phyloP scores from a whole-genome alignment of 2,113 vertebrate genomes.

The Clarias macrocephalus region DNA sequence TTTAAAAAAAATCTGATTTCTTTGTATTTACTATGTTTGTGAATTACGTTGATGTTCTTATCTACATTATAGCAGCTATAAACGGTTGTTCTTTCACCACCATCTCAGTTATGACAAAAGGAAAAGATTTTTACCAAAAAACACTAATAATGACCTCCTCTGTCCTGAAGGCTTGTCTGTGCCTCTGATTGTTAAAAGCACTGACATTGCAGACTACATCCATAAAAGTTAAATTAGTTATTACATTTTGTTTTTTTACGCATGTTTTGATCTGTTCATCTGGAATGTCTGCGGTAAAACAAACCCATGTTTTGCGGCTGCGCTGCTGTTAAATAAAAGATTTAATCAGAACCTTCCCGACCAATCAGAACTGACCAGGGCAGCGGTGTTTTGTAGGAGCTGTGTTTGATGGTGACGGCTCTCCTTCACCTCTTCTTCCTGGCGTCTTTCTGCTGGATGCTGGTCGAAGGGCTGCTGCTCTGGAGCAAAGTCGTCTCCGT shows the following conservation, averaged over 20 bases:
- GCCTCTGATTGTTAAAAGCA: neutral
- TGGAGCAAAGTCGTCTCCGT: conserved; percentile 92
- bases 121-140: neutral
- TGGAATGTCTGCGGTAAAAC: neutral
- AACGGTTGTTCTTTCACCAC: neutral
- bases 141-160: neutral
- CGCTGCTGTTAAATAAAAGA: neutral
- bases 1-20: too few relatives aligned
- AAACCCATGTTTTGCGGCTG: neutral
- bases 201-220: neutral
- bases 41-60: neutral
- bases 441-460: conserved; percentile 92
- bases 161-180: neutral
- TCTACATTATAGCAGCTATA: neutral
- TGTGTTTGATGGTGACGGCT: conserved; percentile 79
- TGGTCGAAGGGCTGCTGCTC: conserved; percentile 88
- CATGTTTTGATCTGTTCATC: neutral
- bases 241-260: too few relatives aligned
- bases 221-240: neutral
- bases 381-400: conserved; percentile 65
- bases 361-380: neutral
- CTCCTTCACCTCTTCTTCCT: conserved; percentile 87
- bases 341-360: neutral
- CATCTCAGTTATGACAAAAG: neutral
- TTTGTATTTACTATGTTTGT: neutral